Percentiles rank a stretch among this genome's conserved stretches.
Evolutionary conservation across 1,140 invertebrate genomes (phyloP).

Genomic region (Drosophila jambulina): DNA sequence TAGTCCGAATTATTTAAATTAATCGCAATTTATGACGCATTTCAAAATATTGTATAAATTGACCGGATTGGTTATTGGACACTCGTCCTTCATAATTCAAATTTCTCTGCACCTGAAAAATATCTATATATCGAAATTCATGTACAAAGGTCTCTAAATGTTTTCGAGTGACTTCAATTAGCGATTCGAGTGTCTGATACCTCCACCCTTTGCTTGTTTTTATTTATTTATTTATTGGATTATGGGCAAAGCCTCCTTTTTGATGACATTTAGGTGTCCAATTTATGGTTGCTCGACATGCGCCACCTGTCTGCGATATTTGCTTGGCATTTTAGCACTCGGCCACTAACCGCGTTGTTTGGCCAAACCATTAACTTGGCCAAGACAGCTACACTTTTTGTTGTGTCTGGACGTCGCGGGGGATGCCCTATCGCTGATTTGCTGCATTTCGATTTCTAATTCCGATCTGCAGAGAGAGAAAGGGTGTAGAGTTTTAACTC

Average conservation of each 20-base stretch:
- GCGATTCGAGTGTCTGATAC: conserved; percentile 39
- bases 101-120: conserved; percentile 3
- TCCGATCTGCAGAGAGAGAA: conserved; percentile 9
- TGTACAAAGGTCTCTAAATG: conserved; percentile 35
- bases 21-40: conserved; percentile 11
- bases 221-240: conserved; percentile 1
- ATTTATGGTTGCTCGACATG: conserved; percentile 46
- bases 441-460: conserved; percentile 56
- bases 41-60: neutral
- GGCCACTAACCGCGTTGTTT: conserved; percentile 62
- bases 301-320: conserved; percentile 65
- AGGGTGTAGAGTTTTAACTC: too few species aligned
- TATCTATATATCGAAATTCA: neutral
- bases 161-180: conserved; percentile 69
- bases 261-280: conserved; percentile 49
- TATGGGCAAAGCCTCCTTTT: conserved; percentile 31
- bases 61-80: neutral
- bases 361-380: conserved; percentile 48
- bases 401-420: conserved; percentile 17
- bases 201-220: conserved; percentile 3
- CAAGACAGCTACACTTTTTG: conserved; percentile 14
- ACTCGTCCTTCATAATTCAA: conserved; percentile 1
- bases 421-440: conserved; percentile 37
- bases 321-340: conserved; percentile 52
- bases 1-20: conserved; percentile 31